Percentiles rank a stretch among this genome's conserved stretches.
Evolutionary conservation across 2,797 vertebrate species (phyloP).

Genomic region (Simalia tracyae): DNA sequence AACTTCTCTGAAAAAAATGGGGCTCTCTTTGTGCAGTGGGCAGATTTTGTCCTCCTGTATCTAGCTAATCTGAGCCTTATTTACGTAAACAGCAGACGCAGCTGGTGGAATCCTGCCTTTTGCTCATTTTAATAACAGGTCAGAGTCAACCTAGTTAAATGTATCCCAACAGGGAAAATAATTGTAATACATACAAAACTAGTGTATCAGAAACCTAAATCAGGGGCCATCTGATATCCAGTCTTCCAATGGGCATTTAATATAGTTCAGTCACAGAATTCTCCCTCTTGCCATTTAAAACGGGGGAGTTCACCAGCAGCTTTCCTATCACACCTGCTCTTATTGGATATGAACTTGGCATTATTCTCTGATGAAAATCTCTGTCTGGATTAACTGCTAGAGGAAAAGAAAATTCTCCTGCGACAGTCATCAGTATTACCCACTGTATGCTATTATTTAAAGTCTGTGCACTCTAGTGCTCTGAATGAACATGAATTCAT

Average conservation of each 20-base stretch:
- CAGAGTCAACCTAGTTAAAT: no score
- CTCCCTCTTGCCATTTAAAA: not conserved
- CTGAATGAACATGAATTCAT: not conserved
- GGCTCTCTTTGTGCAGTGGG: not conserved
- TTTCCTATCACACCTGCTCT: not conserved
- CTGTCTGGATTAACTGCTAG: not conserved
- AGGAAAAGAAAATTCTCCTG: not conserved
- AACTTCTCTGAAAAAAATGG: not conserved
- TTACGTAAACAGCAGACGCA: not conserved
- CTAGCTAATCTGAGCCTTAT: not conserved
- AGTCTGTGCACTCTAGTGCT: not conserved
- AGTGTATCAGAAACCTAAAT: not conserved
- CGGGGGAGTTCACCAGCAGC: not conserved
- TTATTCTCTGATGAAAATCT: not conserved
- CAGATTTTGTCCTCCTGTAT: not conserved
- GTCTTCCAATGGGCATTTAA: not conserved
- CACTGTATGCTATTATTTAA: not conserved
- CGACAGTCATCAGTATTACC: not conserved
- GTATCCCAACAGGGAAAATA: not conserved
- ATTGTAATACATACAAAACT: not conserved
- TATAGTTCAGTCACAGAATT: not conserved
- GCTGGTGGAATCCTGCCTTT: not conserved
- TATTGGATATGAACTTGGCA: not conserved
- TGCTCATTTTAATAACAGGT: no score
- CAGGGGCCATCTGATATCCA: not conserved